phyloP scores from a whole-genome alignment of 2,797 vertebrate species.

The Jordanella pulchra region DNA sequence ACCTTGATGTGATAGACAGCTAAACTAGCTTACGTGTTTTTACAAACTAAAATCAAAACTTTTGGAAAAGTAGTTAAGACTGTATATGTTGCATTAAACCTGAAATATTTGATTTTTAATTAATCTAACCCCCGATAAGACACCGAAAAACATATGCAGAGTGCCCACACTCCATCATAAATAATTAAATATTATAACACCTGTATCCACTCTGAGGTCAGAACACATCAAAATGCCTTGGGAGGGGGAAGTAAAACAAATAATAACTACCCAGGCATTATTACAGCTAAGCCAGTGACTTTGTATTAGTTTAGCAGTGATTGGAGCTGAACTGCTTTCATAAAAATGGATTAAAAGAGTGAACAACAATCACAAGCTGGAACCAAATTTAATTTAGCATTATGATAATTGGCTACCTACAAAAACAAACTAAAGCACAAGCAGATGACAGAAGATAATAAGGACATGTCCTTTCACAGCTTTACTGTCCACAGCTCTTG shows the following conservation, averaged over 20 bases:
- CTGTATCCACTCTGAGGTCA: conserved; percentile 29
- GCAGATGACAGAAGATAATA: conserved; percentile 61
- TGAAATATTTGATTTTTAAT: not conserved
- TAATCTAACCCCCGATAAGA: conserved; percentile 6
- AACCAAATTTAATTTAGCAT: conserved; percentile 78
- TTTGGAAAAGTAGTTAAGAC: too few species aligned
- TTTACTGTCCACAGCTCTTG: conserved; percentile 16
- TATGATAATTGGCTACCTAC: conserved; percentile 72
- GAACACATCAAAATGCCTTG: conserved; percentile 34
- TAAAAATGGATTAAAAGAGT: conserved; percentile 67
- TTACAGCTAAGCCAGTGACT: conserved; percentile 63
- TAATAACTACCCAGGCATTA: conserved; percentile 52
- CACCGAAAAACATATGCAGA: conserved; percentile 15
- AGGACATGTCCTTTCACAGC: conserved; percentile 45
- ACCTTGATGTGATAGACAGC: too few species aligned
- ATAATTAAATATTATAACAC: conserved; percentile 16
- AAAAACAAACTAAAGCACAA: conserved; percentile 28
- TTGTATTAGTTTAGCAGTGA: conserved; percentile 68
- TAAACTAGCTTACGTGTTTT: too few species aligned
- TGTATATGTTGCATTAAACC: too few species aligned
- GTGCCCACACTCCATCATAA: conserved; percentile 1
- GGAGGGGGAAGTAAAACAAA: conserved; percentile 42
- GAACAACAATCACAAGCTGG: conserved; percentile 72
- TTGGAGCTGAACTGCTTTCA: conserved; percentile 65
- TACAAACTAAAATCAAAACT: too few species aligned